Percentiles rank a stretch among this genome's conserved stretches.
These are phyloP conservation scores for Eristalinus sepulchralis DNA, from an alignment of 2,888 invertebrate genomes.

Conservation along the genomic window DNA sequence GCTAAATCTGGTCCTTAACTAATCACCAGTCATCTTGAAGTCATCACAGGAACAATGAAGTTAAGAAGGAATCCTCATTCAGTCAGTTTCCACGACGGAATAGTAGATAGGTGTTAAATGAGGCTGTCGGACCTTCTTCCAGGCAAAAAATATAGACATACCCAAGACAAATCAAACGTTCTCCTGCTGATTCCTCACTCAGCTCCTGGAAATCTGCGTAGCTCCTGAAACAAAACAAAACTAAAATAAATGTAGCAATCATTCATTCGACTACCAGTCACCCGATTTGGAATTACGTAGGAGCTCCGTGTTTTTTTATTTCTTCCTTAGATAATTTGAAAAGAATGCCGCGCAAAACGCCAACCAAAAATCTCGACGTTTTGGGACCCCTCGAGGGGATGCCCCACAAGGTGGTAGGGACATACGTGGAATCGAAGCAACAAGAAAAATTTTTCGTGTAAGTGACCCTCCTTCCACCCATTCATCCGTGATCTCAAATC, in stretches of 20 bases:
- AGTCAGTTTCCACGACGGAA: too few species aligned
- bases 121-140: too few species aligned
- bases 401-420: constrained; percentile 77
- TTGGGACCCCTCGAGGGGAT: constrained; percentile 74
- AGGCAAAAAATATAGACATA: too few species aligned
- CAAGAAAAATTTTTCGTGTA: constrained; percentile 78
- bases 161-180: too few species aligned
- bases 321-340: background rate
- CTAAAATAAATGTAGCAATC: background rate
- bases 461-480: constrained; percentile 31
- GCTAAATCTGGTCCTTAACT: too few species aligned
- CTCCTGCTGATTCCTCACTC: too few species aligned
- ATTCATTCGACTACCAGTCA: background rate
- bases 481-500: too few species aligned
- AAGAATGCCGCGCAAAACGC: constrained; percentile 78
- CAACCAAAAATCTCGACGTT: constrained; percentile 75
- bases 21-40: too few species aligned
- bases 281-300: background rate
- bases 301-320: background rate
- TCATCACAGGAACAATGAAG: too few species aligned
- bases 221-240: background rate
- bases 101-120: too few species aligned
- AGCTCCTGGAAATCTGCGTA: background rate
- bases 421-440: constrained; percentile 77
- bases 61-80: too few species aligned